Evolutionary conservation across 2,797 vertebrate species (phyloP), one percentile per base, ranked within the genome.

Genomic region (Eptatretus atami): DNA sequence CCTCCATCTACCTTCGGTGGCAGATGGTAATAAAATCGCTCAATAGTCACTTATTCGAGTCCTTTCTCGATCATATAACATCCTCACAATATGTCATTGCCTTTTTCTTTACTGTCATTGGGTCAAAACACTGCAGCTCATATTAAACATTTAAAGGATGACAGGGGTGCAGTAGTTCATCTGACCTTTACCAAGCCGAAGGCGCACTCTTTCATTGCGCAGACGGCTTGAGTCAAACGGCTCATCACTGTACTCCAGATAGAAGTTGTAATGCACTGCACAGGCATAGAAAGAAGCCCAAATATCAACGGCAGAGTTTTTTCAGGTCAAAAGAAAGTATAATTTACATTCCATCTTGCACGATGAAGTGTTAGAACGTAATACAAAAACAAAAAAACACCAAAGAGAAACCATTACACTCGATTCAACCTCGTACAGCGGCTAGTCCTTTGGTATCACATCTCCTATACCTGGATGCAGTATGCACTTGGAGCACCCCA

Each of bases 101-200:
- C 31, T 44, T 44, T n/a, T 8, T 44, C 31, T 44, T 44, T 8
- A 44, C 31, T 44, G 31, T 44, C 31, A 44, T 44, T 44, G 31
- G 31, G 31, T 44, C 31, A 44, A 44, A 44, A 44, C 31, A 44
- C 31, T 44, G 31, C 31, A 44, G 31, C 6, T 61, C 57, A 61
- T 24, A 60, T 24, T 12, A 24, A 54, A 57, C n/a, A 53, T 53
- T 54, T 9, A 19, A 52, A 64, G 52, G 13, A 13, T 6, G 52
- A 15, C 24, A 13, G 60, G 61, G 11, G 25, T 52, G 8, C 57
- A 6, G 2, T 44, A 4, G 31, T 44, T 31, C 31, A 61, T 70
- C 72, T 68, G 67, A 94, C 92, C 86, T 79, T 73, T 75, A 52
- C 88, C 86, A 4, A 96, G 74, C 70, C 88, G 95, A 82, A 96